A percentile compares a stretch with the other conserved stretches of the same genome.
Evolutionary conservation across 1,140 invertebrate genomes (phyloP).

Genomic region (Drosophila chauvacae): DNA sequence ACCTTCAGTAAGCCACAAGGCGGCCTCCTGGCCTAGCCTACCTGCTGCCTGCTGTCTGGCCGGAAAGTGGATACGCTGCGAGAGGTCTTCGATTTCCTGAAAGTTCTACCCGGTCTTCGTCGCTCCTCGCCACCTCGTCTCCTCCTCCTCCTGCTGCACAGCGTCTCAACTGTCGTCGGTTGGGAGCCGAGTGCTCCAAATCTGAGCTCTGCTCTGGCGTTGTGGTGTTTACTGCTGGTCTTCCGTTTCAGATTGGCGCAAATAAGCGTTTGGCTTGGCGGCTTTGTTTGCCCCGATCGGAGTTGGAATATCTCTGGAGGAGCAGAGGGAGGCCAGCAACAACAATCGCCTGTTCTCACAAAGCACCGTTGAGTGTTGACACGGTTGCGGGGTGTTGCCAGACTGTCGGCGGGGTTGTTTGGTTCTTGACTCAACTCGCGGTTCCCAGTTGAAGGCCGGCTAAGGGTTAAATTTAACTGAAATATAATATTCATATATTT

Average conservation of each 20-base stretch:
- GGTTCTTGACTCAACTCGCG: neutral
- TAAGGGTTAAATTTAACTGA: neutral
- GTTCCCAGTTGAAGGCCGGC: neutral
- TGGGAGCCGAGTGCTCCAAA: neutral
- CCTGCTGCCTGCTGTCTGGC: neutral
- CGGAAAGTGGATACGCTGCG: neutral
- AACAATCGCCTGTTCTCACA: conserved; percentile 23
- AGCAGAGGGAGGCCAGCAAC: neutral
- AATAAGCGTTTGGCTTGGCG: conserved; percentile 21
- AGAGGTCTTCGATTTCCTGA: conserved; percentile 1
- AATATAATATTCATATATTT: neutral
- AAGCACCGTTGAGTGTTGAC: conserved; percentile 30
- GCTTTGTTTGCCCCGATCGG: conserved; percentile 34
- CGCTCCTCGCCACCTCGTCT: neutral
- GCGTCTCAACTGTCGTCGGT: neutral
- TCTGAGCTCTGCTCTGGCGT: neutral
- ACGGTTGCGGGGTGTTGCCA: conserved; percentile 6
- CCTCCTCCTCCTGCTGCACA: neutral
- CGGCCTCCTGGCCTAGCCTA: conserved; percentile 2
- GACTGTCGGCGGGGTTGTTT: neutral
- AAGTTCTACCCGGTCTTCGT: conserved; percentile 8
- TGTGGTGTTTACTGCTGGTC: neutral
- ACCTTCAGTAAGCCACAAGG: neutral
- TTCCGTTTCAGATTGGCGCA: neutral
- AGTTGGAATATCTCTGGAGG: conserved; percentile 28